Evolutionary conservation across 2,888 invertebrate genomes (phyloP), one percentile per base, ranked within the genome.

Genomic region (Noctua janthe): DNA sequence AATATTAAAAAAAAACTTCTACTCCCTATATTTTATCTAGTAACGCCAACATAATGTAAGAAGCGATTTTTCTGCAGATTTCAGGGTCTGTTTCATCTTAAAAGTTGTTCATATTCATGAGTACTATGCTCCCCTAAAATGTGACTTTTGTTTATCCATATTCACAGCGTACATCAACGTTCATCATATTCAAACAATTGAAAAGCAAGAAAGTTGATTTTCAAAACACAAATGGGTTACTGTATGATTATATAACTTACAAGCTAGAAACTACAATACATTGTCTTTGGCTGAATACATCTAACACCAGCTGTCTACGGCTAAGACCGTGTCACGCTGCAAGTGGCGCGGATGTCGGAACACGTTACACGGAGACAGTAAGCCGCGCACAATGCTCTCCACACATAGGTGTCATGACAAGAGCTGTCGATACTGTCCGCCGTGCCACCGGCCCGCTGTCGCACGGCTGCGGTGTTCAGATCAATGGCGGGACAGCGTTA

Each of bases 381-480:
- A 67, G 73, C 66, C 35, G 66, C 66, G 59, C 17, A 82, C 76
- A 84, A 86, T 84, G 51, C 67, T 35, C 66, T 86, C 74, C 74
- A 49, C 67, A 78, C 87, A 80, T 87, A 87, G 71, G 78, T 71
- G 80, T 67, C 64, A 59, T 75, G 62, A 29, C 39, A 49, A 62
- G 67, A 51, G 75, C 74, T 39, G 83, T 86, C 69, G 77, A 80
- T 86, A 87, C 51, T 73, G 72, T 75, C 73, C 43, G 51, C 59
- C 59, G 13, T 13, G 13, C 59, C 59, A 59, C 47, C 29, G 54
- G 56, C 13, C n/a, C 71, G 66, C 35, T 43, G 76, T 64, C 81
- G 51, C 43, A 17, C 69, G 17, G 62, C 54, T 20, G 62, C 39
- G 59, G 43, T 79, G 62, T 39, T 47, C 17, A 62, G 35, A 64